Evolutionary conservation across 2,888 invertebrate species (phyloP).

Genomic region (Hypselothyrea guttata): DNA sequence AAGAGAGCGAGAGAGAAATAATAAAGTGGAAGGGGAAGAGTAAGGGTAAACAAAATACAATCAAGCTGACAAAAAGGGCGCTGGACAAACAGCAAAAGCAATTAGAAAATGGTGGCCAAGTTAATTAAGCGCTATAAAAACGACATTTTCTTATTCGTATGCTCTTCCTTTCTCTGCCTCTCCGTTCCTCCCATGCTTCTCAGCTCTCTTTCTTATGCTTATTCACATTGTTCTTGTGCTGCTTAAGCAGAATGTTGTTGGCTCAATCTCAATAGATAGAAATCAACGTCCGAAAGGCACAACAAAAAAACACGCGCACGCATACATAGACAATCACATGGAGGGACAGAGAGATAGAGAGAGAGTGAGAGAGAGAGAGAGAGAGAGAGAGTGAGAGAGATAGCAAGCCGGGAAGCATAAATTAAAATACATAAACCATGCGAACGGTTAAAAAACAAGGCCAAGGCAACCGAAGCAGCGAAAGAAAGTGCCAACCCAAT

Average conservation of each 20-base stretch:
- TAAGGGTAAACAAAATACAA: slow-evolving; percentile 36
- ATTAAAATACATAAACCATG: slow-evolving; percentile 73
- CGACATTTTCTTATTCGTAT: slow-evolving; percentile 44
- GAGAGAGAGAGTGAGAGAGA: slow-evolving; percentile 1
- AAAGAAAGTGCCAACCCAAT: neutral
- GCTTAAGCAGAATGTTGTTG: slow-evolving; percentile 58
- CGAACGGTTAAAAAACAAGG: slow-evolving; percentile 71
- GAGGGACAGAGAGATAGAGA: slow-evolving; percentile 2
- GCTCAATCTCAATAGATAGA: slow-evolving; percentile 74
- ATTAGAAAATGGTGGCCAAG: slow-evolving; percentile 72
- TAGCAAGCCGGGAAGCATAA: slow-evolving; percentile 58
- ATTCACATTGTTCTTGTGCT: slow-evolving; percentile 27
- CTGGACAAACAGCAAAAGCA: slow-evolving; percentile 65
- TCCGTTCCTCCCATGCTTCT: neutral
- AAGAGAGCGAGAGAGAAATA: no score
- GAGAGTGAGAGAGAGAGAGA: slow-evolving; percentile 1
- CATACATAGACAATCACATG: slow-evolving; percentile 22
- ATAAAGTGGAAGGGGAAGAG: no score
- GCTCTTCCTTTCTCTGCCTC: neutral
- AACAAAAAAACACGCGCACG: slow-evolving; percentile 24
- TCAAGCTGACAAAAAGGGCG: slow-evolving; percentile 59
- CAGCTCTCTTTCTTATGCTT: slow-evolving; percentile 13
- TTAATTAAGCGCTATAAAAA: slow-evolving; percentile 76
- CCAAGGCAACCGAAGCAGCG: slow-evolving; percentile 25
- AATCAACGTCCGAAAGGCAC: slow-evolving; percentile 63